Percentiles rank a stretch among this genome's conserved stretches.
phyloP scores from a whole-genome alignment of 2,113 vertebrate species.

The Onychostruthus taczanowskii region DNA sequence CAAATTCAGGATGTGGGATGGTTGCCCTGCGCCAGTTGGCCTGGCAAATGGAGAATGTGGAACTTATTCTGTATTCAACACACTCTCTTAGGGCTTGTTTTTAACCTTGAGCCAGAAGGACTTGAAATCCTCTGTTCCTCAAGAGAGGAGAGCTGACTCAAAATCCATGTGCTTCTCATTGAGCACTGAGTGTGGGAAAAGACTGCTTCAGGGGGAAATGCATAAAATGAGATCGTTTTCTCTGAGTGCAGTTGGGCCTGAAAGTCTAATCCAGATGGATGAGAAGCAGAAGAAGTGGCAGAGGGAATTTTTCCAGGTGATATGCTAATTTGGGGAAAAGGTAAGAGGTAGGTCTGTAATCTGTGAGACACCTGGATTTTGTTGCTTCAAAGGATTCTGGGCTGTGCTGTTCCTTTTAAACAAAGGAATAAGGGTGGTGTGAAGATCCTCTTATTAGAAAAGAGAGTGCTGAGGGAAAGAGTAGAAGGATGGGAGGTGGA shows the following conservation, averaged over 20 bases:
- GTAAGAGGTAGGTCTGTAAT: neutral
- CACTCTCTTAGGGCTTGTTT: neutral
- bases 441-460: neutral
- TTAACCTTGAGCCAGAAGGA: constrained; percentile 39
- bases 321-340: neutral
- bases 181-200: neutral
- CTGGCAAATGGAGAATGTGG: constrained; percentile 6
- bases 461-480: neutral
- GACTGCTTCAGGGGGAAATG: neutral
- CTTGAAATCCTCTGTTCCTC: neutral
- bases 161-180: neutral
- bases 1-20: constrained; percentile 35
- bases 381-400: neutral
- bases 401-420: neutral
- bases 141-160: constrained; percentile 22
- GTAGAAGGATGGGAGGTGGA: neutral
- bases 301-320: neutral
- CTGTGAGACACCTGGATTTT: neutral
- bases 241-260: neutral
- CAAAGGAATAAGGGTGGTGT: neutral
- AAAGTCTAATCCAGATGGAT: neutral
- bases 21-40: constrained; percentile 34
- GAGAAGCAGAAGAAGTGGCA: neutral
- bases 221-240: neutral
- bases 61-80: constrained; percentile 20